Conservation (phyloP, 2,888 invertebrate genomes). For the Acrobasis consociella region DNA sequence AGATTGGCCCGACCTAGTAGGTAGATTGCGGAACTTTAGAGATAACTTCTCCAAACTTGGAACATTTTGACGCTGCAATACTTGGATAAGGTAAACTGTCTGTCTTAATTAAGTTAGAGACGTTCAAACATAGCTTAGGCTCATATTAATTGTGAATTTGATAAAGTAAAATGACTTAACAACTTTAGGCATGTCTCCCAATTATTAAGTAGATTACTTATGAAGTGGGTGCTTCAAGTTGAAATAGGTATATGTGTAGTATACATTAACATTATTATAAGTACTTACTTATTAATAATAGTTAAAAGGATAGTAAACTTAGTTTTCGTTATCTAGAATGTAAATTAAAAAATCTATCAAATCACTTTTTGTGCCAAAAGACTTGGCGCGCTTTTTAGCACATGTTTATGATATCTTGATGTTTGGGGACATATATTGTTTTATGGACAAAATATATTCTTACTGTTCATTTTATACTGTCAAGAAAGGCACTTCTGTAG, state of each 20-base stretch:
- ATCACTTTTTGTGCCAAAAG: too few relatives aligned
- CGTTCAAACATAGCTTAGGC: constrained; percentile 55
- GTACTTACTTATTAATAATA: too few relatives aligned
- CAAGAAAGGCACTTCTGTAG: too few relatives aligned
- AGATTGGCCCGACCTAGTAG: constrained; percentile 74
- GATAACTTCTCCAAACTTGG: constrained; percentile 77
- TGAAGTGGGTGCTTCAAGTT: neutral
- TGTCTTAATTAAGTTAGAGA: constrained; percentile 74
- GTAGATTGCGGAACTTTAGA: constrained; percentile 77
- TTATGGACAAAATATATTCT: too few relatives aligned
- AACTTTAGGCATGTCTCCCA: constrained; percentile 31
- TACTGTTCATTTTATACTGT: too few relatives aligned
- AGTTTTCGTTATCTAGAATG: too few relatives aligned
- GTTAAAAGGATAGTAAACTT: too few relatives aligned
- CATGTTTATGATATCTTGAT: too few relatives aligned
- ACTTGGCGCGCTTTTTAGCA: too few relatives aligned
- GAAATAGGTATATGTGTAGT: neutral
- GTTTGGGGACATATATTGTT: too few relatives aligned
- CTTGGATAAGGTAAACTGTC: constrained; percentile 76
- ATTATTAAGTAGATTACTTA: constrained; percentile 3
- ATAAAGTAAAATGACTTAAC: constrained; percentile 40
- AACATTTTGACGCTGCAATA: constrained; percentile 78
- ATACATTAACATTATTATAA: too few relatives aligned
- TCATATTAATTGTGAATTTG: constrained; percentile 51
- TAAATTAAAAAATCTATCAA: too few relatives aligned